Evolutionary conservation across 2,113 vertebrate genomes (phyloP).

Genomic region (Scalopus aquaticus): DNA sequence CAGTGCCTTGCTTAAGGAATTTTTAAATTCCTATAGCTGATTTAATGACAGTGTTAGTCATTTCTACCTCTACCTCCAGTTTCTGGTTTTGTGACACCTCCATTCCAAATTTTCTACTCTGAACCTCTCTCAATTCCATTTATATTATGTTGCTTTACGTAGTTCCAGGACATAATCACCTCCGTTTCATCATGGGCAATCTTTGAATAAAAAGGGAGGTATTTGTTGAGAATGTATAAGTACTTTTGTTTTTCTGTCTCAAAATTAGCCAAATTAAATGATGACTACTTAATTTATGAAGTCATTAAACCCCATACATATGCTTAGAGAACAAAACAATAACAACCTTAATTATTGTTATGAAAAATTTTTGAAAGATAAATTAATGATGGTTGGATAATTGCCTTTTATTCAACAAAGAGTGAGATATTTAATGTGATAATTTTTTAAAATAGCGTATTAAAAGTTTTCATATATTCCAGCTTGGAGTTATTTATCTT

Average conservation of each 20-base stretch:
- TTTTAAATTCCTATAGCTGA: too few species aligned
- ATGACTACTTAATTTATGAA: slow-evolving; percentile 21
- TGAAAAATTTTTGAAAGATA: slow-evolving; percentile 52
- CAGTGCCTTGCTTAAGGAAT: too few species aligned
- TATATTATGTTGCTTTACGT: slow-evolving; percentile 13
- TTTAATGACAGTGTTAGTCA: too few species aligned
- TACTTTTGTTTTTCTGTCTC: neutral
- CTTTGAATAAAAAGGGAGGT: slow-evolving; percentile 21
- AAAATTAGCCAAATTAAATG: neutral
- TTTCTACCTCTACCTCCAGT: too few species aligned
- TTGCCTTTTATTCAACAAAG: slow-evolving; percentile 17
- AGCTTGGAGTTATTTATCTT: slow-evolving; percentile 24
- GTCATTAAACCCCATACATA: neutral
- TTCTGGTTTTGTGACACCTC: too few species aligned
- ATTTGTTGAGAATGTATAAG: neutral
- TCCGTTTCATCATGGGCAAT: neutral
- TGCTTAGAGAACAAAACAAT: slow-evolving; percentile 20
- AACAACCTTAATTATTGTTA: neutral
- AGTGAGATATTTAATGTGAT: neutral
- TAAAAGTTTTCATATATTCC: slow-evolving; percentile 19
- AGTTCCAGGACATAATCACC: neutral
- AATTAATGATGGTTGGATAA: neutral
- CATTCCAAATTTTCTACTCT: too few species aligned
- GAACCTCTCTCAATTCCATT: neutral
- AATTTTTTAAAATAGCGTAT: slow-evolving; percentile 43